These are phyloP conservation scores for Odocoileus hemionus DNA, from an alignment of 2,113 vertebrate species.

Conservation along the genomic window DNA sequence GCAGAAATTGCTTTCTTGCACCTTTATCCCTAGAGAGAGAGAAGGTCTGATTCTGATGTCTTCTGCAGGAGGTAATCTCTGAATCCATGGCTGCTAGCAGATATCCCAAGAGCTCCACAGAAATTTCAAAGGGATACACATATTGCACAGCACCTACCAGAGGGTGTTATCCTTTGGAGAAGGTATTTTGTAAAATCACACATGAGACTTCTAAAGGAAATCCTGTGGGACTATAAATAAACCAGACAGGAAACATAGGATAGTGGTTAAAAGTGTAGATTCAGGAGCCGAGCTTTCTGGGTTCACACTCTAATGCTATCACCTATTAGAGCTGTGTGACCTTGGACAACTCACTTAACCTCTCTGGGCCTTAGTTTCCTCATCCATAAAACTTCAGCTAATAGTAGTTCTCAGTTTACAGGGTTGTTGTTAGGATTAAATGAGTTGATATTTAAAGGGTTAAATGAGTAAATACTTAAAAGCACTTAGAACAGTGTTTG, in stretches of 20 bases:
- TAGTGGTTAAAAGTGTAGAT: not conserved
- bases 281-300: not conserved
- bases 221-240: not conserved
- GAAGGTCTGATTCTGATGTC: not conserved
- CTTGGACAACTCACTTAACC: not conserved
- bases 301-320: not conserved
- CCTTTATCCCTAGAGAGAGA: not conserved
- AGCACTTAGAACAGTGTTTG: not conserved
- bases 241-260: not conserved
- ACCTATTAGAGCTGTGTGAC: not conserved
- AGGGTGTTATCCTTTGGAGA: not conserved
- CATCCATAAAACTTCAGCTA: slow-evolving; percentile 8
- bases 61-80: not conserved
- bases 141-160: not conserved
- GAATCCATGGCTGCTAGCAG: not conserved
- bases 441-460: not conserved
- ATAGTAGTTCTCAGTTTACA: not conserved
- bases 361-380: not conserved
- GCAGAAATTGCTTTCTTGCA: not conserved
- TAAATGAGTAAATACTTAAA: slow-evolving; percentile 7
- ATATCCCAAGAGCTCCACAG: not conserved
- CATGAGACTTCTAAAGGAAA: not conserved
- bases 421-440: not conserved
- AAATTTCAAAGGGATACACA: not conserved
- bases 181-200: not conserved